Base-by-base conservation (phyloP, 2,113 vertebrate species). In the Mugil cephalus region DNA sequence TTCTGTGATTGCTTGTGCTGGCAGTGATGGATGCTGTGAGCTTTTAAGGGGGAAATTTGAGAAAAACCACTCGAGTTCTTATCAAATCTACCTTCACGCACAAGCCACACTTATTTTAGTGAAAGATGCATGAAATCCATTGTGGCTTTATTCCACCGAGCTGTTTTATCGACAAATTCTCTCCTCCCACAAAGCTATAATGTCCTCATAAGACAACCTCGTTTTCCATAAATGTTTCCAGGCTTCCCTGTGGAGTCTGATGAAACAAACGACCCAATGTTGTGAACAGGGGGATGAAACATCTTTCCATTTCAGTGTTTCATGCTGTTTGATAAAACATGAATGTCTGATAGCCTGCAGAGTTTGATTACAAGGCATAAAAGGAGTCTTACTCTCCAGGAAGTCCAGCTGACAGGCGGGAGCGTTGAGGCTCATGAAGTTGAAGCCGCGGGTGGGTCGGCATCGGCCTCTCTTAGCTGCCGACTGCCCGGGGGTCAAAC, bases 401-500 rank as follows among this genome's bases (percentile, higher is more conserved):
- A 98, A 94, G 87, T 97, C 94, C 62, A 97, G 91, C 89, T 96
- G 92, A 76, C 96, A 93, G 65, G 90, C 69, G 14, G 83, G 91
- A 8, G 90, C 84, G 5, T 65, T 89, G 47, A 98, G 88, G 52
- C 94, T 94, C 61, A 95, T 94, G 13, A 96, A 95, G 88, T 96
- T 98, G 88, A 98, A 98, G 74, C 96, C 96, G 1, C 91, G 88
- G 18, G 97, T 98, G 70, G 96, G 96, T 1, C 93, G 35, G 46
- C 93, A 94, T 62, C 4, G 58, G 10, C 91, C 85, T 40, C 82
- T 89, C 14, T 87, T 89, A 0, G 74, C 83, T 42, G 82, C 85
- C 1, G 92, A 90, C 1, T 80, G 84, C 54, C 90, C 89, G 8
- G 93, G 95, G 0, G 91, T 92, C 60, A 98, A 74, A 45, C 93